Evolutionary conservation across 1,140 invertebrate genomes (phyloP).

Genomic region (Gryon sp.): DNA sequence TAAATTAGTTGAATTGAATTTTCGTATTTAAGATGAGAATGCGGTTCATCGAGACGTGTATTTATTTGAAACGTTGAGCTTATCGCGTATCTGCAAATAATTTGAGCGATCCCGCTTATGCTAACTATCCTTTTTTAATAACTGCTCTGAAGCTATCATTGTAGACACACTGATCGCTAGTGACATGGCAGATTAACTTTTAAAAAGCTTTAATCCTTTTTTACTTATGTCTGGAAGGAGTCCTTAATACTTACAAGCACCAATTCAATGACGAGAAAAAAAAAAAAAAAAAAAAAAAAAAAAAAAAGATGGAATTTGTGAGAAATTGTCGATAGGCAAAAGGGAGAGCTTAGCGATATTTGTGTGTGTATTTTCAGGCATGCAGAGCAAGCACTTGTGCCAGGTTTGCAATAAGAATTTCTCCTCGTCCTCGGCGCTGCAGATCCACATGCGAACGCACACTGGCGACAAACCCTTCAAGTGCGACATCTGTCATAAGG

Average conservation of each 20-base stretch:
- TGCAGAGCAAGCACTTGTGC: constrained; percentile 93
- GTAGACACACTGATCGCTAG: constrained; percentile 53
- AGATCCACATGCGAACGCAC: constrained; percentile 99
- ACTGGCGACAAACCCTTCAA: constrained; percentile 98
- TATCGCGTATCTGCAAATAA: constrained; percentile 61
- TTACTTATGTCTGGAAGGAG: constrained; percentile 51
- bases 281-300: too few relatives aligned
- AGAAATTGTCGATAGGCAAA: constrained; percentile 48
- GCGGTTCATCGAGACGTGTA: constrained; percentile 50
- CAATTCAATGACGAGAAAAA: neutral
- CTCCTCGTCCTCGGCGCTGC: constrained; percentile 95
- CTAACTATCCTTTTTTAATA: constrained; percentile 65
- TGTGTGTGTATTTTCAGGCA: constrained; percentile 82
- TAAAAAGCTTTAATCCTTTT: constrained; percentile 43
- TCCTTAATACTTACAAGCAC: constrained; percentile 23
- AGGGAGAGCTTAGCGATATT: constrained; percentile 73
- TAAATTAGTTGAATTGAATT: too few relatives aligned
- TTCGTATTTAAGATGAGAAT: too few relatives aligned
- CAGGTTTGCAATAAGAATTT: constrained; percentile 98
- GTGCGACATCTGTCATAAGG: constrained; percentile 96
- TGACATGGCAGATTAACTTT: constrained; percentile 47
- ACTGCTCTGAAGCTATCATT: constrained; percentile 54
- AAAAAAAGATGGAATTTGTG: too few relatives aligned
- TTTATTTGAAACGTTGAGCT: constrained; percentile 46
- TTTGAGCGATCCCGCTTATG: constrained; percentile 66